Evolutionary conservation across 2,888 invertebrate species (phyloP), one percentile per base, ranked within the genome.

Genomic region (Icerya purchasi): DNA sequence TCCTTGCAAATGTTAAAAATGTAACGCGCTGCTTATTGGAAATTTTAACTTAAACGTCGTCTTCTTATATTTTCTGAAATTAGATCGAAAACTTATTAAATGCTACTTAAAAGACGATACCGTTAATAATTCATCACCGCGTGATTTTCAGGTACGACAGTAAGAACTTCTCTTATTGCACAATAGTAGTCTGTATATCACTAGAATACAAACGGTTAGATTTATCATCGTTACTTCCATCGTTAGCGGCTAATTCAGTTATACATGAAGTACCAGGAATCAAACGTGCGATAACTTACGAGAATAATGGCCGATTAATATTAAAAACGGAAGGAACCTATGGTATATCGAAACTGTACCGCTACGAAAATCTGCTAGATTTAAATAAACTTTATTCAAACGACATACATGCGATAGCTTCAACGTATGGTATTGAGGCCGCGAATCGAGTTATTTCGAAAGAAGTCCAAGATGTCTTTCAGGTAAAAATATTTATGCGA

Each of bases 391-490:
- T 96, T 1, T 92, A 93, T 72, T 86, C 87, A 50, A 99, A 99
- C 69, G 92, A 97, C 69, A 86, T 98, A 62, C 90, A 94, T 68
- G 82, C 84, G 1, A 83, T 98, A 67, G 87, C 91, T 0, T 77
- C 80, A 61, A 87, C 83, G 0, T 98, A 93, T 68, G 98, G 98
- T 1, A 91, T 98, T 64, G 98, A 98, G 75, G 97, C 98, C 0
- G 97, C 94, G 0, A 79, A 82, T 56, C 82, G 82, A 71, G 87
- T 90, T 2, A 86, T 98, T 60, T 84, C 91, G 14, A 88, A 85
- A 70, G 98, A 99, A 77, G 85, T 98, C 54, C 83, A 86, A 70
- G 87, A 90, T 69, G 98, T 98, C 36, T 99, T 99, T 72, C 86
- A 86, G 65, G 67, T 67, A 63, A 22, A 57, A 59, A 8, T 60